Evolutionary conservation across 2,888 invertebrate species (phyloP).

Genomic region (Prosopocoilus inquinatus): DNA sequence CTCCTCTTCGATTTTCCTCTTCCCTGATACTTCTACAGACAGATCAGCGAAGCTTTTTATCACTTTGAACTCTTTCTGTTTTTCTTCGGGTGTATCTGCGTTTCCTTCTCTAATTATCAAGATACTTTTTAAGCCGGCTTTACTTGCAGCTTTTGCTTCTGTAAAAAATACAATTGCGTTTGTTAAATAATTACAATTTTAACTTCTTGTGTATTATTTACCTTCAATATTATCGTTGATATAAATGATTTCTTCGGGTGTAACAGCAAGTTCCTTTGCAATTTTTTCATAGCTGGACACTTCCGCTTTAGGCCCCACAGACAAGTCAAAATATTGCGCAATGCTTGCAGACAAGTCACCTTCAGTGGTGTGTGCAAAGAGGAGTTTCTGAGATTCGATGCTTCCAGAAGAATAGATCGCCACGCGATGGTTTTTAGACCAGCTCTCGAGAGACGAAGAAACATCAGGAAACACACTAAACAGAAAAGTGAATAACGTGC

Average conservation of each 20-base stretch:
- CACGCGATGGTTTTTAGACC: slow-evolving; percentile 66
- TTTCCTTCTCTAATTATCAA: slow-evolving; percentile 81
- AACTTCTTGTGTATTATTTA: slow-evolving; percentile 45
- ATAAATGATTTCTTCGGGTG: slow-evolving; percentile 73
- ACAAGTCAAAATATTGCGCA: slow-evolving; percentile 83
- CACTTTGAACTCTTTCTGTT: slow-evolving; percentile 55
- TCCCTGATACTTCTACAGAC: slow-evolving; percentile 37
- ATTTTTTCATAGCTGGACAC: slow-evolving; percentile 77
- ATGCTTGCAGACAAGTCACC: slow-evolving; percentile 77
- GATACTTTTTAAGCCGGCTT: slow-evolving; percentile 67
- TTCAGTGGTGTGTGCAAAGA: slow-evolving; percentile 72
- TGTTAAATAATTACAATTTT: too few species aligned
- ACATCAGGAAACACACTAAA: slow-evolving; percentile 88
- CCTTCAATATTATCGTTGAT: slow-evolving; percentile 84
- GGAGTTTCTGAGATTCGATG: slow-evolving; percentile 82
- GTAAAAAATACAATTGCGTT: slow-evolving; percentile 33
- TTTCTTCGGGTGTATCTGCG: slow-evolving; percentile 63
- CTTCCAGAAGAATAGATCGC: slow-evolving; percentile 93
- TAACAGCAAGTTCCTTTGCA: slow-evolving; percentile 61
- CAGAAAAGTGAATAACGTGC: slow-evolving; percentile 28
- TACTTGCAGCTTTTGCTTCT: slow-evolving; percentile 83
- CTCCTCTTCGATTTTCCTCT: slow-evolving; percentile 44
- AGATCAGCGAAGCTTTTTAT: slow-evolving; percentile 64
- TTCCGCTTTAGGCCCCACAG: slow-evolving; percentile 78
- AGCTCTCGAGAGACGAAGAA: slow-evolving; percentile 66